These are phyloP conservation scores for Diglossa cyanea DNA, from an alignment of 2,797 vertebrate genomes.

Conservation along the genomic window DNA sequence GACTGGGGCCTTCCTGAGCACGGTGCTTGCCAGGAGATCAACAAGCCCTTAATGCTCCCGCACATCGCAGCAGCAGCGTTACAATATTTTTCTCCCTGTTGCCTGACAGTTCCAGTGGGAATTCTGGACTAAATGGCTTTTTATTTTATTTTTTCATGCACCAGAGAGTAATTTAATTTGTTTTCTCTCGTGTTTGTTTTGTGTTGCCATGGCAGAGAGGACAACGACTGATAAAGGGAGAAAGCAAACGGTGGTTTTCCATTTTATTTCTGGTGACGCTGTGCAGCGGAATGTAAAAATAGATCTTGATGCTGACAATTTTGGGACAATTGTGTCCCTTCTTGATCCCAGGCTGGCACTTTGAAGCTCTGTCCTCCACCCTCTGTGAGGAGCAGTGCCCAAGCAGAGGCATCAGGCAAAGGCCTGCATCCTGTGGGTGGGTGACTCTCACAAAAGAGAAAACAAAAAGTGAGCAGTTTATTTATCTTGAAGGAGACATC, in stretches of 20 bases:
- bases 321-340: slow-evolving; percentile 60
- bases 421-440: background rate
- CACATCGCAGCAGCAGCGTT: background rate
- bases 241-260: slow-evolving; percentile 37
- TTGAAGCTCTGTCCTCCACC: background rate
- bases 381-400: background rate
- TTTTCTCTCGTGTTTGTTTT: slow-evolving; percentile 50
- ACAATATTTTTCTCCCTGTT: background rate
- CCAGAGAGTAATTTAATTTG: slow-evolving; percentile 61
- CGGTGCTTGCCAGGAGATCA: background rate
- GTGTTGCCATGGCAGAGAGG: background rate
- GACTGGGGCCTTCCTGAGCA: background rate
- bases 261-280: slow-evolving; percentile 61
- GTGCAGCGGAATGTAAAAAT: slow-evolving; percentile 66
- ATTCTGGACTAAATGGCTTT: slow-evolving; percentile 28
- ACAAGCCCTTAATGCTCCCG: background rate
- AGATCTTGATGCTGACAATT: slow-evolving; percentile 62
- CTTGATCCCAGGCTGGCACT: slow-evolving; percentile 49
- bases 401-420: background rate
- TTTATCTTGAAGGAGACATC: background rate
- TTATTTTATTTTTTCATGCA: background rate
- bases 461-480: background rate
- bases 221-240: slow-evolving; percentile 32
- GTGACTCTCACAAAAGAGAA: background rate
- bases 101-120: slow-evolving; percentile 16